These are phyloP conservation scores for Argentina silus DNA, from an alignment of 2,797 vertebrate genomes.

Conservation along the genomic window DNA sequence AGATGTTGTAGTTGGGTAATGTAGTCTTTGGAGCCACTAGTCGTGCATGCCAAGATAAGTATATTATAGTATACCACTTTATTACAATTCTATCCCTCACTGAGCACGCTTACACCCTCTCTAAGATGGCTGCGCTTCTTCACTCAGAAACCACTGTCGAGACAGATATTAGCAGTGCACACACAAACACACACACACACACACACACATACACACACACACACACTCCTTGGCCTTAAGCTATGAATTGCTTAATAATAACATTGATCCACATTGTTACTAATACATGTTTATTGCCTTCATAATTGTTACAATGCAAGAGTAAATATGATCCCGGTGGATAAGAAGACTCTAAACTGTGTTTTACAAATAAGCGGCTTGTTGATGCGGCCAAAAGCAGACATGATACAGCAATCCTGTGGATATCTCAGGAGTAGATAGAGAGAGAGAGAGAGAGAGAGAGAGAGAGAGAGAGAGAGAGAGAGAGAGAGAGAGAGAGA, in stretches of 20 bases:
- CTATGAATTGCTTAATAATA: constrained; percentile 18
- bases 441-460: not conserved
- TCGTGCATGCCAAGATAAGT: no score
- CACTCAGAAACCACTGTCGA: not conserved
- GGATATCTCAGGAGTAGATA: not conserved
- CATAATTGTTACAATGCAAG: not conserved
- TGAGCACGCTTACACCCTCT: not conserved
- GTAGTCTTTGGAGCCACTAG: not conserved
- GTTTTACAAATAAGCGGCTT: not conserved
- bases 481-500: not conserved
- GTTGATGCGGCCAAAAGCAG: not conserved
- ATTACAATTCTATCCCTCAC: not conserved
- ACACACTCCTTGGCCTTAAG: constrained; percentile 2
- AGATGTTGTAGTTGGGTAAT: not conserved
- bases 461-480: not conserved
- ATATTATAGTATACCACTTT: no score
- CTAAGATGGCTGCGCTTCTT: not conserved
- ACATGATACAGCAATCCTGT: not conserved
- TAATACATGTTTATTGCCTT: constrained; percentile 26
- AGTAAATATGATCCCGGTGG: not conserved
- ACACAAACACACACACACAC: constrained; percentile 1
- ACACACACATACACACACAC: not conserved
- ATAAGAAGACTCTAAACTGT: not conserved
- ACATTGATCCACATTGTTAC: constrained; percentile 12
- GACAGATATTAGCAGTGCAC: not conserved